phyloP scores from a whole-genome alignment of 1,140 invertebrate species.

The Monomorium pharaonis region DNA sequence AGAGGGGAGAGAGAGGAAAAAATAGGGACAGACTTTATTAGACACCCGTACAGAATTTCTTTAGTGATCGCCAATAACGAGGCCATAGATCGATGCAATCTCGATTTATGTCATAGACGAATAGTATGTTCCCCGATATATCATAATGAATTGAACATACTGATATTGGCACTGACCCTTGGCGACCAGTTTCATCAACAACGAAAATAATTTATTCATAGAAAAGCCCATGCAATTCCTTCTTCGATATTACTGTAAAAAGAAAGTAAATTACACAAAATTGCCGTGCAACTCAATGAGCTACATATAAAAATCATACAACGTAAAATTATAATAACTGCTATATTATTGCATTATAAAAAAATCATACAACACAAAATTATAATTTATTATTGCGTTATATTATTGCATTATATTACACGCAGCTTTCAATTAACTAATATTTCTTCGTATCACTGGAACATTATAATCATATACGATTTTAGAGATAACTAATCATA shows the following conservation, averaged over 20 bases:
- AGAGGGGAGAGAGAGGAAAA: too few relatives aligned
- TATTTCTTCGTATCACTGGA: not conserved
- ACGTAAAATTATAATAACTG: not conserved
- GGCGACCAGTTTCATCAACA: not conserved
- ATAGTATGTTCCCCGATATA: not conserved
- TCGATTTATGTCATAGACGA: not conserved
- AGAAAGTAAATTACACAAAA: not conserved
- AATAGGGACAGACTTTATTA: too few relatives aligned
- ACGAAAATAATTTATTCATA: constrained; percentile 6
- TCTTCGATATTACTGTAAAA: not conserved
- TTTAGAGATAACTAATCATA: not conserved
- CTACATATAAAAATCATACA: not conserved
- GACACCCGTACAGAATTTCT: not conserved
- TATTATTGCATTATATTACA: not conserved
- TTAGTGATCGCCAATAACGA: not conserved
- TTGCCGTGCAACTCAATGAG: too few relatives aligned
- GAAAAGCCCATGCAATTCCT: not conserved
- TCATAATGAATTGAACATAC: constrained; percentile 14
- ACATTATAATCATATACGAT: not conserved
- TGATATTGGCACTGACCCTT: not conserved
- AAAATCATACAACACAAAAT: not conserved
- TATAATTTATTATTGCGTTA: not conserved
- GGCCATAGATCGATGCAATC: not conserved
- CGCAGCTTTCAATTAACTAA: too few relatives aligned
- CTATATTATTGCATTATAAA: not conserved